Evolutionary conservation across 2,888 invertebrate genomes (phyloP), one percentile per base, ranked within the genome.

Genomic region (Cerceris rybyensis): DNA sequence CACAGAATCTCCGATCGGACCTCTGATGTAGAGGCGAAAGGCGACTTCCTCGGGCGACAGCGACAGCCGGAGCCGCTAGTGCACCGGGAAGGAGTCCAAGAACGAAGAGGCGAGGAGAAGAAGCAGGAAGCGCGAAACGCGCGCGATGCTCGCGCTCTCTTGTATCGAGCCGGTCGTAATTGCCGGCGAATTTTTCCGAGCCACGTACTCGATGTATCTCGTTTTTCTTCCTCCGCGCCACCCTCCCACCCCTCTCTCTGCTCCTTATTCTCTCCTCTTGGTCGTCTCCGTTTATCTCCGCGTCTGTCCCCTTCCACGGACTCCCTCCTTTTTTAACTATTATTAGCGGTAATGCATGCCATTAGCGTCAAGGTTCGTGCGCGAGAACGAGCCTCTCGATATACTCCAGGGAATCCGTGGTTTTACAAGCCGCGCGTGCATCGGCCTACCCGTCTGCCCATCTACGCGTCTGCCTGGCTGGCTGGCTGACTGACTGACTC

Each of bases 321-420:
- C 65, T 50, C 73, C 43, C 65, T 74, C 68, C 59, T 70, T 64
- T 75, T 74, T 70, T 79, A 82, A 88, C 84, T 87, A 88, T 89
- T 89, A 87, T 89, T 88, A 89, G 87, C 87, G 84, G 86, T 90
- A 90, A 90, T 90, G 88, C 88, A 89, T 89, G 88, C 87, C 86
- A 90, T 90, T 90, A 90, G 84, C 89, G 90, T 89, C 87, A 87
- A 88, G 89, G 89, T 87, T 88, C 87, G 87, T 87, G 88, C 84
- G 77, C 84, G 82, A 83, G 84, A 82, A 78, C 77, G 75, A 80
- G 82, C 75, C 79, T 80, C 77, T 83, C 80, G 82, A 86, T 82
- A 79, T 75, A 85, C 85, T 72, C 74, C 74, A 66, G 81, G 76
- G 87, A 86, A 86, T 87, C 71, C 81, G 82, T 75, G 77, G 78